Base-by-base conservation (phyloP, 2,797 vertebrate species). In the Sciurus carolinensis region DNA sequence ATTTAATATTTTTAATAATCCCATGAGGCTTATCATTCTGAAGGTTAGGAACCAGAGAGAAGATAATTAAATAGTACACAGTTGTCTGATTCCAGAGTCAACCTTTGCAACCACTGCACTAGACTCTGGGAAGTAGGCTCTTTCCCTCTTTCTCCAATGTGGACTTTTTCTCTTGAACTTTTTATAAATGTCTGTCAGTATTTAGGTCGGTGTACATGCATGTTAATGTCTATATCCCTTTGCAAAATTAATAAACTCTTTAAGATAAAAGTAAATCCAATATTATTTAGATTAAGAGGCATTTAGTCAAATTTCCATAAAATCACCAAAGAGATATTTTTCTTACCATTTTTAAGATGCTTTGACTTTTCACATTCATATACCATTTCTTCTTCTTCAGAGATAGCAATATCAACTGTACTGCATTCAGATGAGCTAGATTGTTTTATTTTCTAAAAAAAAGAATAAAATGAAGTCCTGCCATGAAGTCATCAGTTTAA, bases 351-450 rank as follows among this genome's bases (percentile, higher is more conserved):
- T 93, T 93, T 97, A 71, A 28, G 84, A 85, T 86, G 84, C 39
- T 81, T 97, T 87, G 66, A 2, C 47, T 92, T 97, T 71, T 93
- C 96, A 67, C 0, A 7, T 71, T 90, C 96, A 88, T 92, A 66
- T 57, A 93, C 66, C 9, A 96, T 97, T 54, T 99, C 99, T 87
- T 99, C 99, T 89, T 99, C 99, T 98, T 98, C 98, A 59, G 97
- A 98, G 91, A 97, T 95, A 88, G 97, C 96, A 92, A 99, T 98
- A 96, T 99, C 99, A 88, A 99, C 98, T 5, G 99, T 99, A 98
- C 99, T 99, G 91, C 99, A 99, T 98, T 99, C 99, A 64, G 99
- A 99, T 39, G 99, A 99, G 98, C 99, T 99, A 80, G 98, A 95
- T 94, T 98, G 98, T 42, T 99, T 99, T 33, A 99, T 75, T 81